These are phyloP conservation scores for Leptinotarsa peninsularis DNA, from an alignment of 2,888 invertebrate genomes.

Conservation along the genomic window DNA sequence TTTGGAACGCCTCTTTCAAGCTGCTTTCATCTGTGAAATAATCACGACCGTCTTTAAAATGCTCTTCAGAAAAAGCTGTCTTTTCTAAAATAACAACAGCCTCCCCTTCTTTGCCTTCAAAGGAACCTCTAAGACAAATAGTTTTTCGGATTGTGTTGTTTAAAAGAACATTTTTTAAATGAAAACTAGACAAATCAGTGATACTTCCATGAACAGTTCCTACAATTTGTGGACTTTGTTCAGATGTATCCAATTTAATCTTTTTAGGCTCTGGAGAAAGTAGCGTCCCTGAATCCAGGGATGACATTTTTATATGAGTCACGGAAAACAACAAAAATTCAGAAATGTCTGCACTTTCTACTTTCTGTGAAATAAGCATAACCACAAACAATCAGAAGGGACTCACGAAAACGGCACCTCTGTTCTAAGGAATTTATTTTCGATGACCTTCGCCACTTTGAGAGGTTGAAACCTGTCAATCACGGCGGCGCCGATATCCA, in stretches of 20 bases:
- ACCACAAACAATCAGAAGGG: too few species aligned
- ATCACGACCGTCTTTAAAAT: conserved; percentile 67
- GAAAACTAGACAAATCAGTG: conserved; percentile 74
- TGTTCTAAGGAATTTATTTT: too few species aligned
- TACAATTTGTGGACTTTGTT: conserved; percentile 29
- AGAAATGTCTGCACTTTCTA: background rate
- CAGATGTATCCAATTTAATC: conserved; percentile 41
- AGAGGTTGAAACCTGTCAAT: too few species aligned
- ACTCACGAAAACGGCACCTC: too few species aligned
- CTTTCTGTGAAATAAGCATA: background rate
- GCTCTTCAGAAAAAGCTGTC: conserved; percentile 79
- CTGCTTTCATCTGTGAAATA: conserved; percentile 74
- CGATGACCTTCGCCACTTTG: too few species aligned
- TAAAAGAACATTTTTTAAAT: conserved; percentile 75
- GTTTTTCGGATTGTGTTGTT: conserved; percentile 81
- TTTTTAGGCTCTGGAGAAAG: conserved; percentile 44
- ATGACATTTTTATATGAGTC: conserved; percentile 15
- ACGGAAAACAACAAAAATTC: background rate
- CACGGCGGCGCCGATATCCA: too few species aligned
- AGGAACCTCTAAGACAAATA: conserved; percentile 78
- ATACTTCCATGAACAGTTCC: conserved; percentile 58
- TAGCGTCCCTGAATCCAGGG: conserved; percentile 5
- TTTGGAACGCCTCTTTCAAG: conserved; percentile 76
- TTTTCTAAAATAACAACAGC: conserved; percentile 86
- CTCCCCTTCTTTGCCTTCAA: conserved; percentile 72